These are phyloP conservation scores for Trissolcus brochymenae DNA, from an alignment of 2,888 invertebrate genomes.

Conservation along the genomic window DNA sequence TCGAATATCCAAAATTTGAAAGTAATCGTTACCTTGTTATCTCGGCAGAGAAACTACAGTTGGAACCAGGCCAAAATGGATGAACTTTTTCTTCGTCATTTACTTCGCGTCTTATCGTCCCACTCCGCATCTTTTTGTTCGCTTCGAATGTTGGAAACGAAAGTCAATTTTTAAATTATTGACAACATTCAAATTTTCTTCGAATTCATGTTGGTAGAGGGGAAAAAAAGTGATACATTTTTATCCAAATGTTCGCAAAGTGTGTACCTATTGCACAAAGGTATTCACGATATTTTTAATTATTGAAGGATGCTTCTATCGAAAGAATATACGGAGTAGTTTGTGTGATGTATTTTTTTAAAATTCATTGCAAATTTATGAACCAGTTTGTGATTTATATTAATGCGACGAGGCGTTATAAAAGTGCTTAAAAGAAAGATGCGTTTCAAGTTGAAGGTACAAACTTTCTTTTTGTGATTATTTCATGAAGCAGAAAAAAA, in stretches of 20 bases:
- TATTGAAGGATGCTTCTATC: constrained; percentile 47
- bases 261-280: neutral
- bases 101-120: constrained; percentile 42
- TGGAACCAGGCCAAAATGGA: constrained; percentile 40
- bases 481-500: neutral
- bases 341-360: constrained; percentile 46
- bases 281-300: constrained; percentile 48
- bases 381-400: constrained; percentile 45
- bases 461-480: constrained; percentile 12
- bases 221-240: constrained; percentile 1
- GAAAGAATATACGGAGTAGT: constrained; percentile 39
- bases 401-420: constrained; percentile 34
- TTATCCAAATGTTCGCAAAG: neutral
- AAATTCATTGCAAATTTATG: constrained; percentile 41
- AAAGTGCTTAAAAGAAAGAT: constrained; percentile 25
- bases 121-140: constrained; percentile 30
- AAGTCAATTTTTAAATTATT: constrained; percentile 42
- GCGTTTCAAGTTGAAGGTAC: neutral
- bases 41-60: constrained; percentile 43
- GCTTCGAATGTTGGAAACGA: constrained; percentile 14
- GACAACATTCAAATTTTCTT: constrained; percentile 45
- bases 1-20: constrained; percentile 57
- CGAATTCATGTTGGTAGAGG: constrained; percentile 30
- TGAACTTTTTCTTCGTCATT: constrained; percentile 43
- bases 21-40: constrained; percentile 62